Base-by-base conservation (phyloP, 1,140 invertebrate genomes). In the Planococcus citri region DNA sequence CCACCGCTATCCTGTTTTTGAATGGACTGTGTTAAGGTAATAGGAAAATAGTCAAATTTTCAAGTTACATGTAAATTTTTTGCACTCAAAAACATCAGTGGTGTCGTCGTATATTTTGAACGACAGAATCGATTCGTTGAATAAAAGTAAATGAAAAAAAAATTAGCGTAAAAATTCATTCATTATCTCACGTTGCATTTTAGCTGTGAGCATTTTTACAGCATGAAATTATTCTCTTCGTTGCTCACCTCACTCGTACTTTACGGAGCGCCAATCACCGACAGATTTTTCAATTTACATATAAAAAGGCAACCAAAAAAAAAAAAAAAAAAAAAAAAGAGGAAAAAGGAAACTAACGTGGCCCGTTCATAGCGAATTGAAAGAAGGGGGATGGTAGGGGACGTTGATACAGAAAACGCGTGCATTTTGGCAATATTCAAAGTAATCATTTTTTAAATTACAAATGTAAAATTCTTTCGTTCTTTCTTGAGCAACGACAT, bases 211-310 rank as follows among this genome's bases (percentile, higher is more conserved):
- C 41, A n/a, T 51, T 51, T 51, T 51, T 51, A 20, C 41, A 20
- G 17, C 41, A 17, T 8, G 33, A 37, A 37, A 37, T 8, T 37
- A n/a, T 33, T 33, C 29, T 6, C 29, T 6, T 51, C 41, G 12
- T 3, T 3, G 17, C 41, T 51, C 41, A 9, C 17, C 41, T 2
- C 41, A 51, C 33, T 14, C 6, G 33, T n/a, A 33, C 29, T 33
- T n/a, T n/a, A n/a, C 33, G 17, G 10, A 4, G 41, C n/a, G n/a
- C 41, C 41, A 51, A 51, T 51, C 41, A 51, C 41, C 12, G 17
- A 51, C 41, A 51, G 41, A 51, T 51, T 51, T 33, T 51, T 51
- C 41, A 51, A 51, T 51, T 51, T 51, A 20, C 41, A 51, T 51
- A 51, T 51, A 51, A 51, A 51, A 51, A 51, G 41, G 41, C 41